Base-by-base conservation (phyloP, 2,888 invertebrate species). In the Bellardia bayeri region DNA sequence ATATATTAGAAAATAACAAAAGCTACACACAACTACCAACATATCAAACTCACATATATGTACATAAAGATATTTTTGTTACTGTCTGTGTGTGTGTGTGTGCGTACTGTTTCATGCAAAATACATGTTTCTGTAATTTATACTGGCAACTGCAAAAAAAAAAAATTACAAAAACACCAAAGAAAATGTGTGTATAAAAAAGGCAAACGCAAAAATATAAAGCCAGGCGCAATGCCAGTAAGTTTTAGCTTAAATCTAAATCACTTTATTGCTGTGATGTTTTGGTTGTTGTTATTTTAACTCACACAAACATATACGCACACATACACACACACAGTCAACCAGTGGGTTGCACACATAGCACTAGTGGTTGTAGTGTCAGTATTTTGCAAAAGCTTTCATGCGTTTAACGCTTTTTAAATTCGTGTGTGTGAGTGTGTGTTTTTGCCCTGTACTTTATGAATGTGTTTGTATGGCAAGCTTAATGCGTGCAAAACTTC, bases 1-100 rank as follows among this genome's bases (percentile, higher is more conserved):
- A 87, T 85, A 85, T 87, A 87, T 87, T 87, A 85, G 82, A 85
- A 85, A 82, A 72, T 87, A 85, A 82, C 82, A 82, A 81, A 74
- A 68, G 66, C 16, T 56, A 64, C 54, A 51, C 33, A 85, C 45
- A 49, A 58, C 23, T 42, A 51, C 40, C 69, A 3, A 64, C 37
- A 49, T 11, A 40, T 72, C 5, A 45, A 49, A 13, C 13, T 45
- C 8, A 42, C 40, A 61, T 23, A 45, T 45, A 37, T 23, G n/a
- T 6, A 16, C 49, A 49, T 13, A 56, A 16, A 9, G 16, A 13
- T 45, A 45, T 45, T 7, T 56, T 6, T 56, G 23, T 23, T 23
- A 1, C 23, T 23, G n/a, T n/a, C n/a, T n/a, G 16, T 56, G 56
- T 16, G n/a, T 56, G 9, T 56, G 7, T 30, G 5, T 33, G 13